A percentile compares a stretch with the other conserved stretches of the same genome.
These are phyloP conservation scores for Enteromius unitaeniatus DNA, from an alignment of 2,797 vertebrate genomes.

Conservation along the genomic window DNA sequence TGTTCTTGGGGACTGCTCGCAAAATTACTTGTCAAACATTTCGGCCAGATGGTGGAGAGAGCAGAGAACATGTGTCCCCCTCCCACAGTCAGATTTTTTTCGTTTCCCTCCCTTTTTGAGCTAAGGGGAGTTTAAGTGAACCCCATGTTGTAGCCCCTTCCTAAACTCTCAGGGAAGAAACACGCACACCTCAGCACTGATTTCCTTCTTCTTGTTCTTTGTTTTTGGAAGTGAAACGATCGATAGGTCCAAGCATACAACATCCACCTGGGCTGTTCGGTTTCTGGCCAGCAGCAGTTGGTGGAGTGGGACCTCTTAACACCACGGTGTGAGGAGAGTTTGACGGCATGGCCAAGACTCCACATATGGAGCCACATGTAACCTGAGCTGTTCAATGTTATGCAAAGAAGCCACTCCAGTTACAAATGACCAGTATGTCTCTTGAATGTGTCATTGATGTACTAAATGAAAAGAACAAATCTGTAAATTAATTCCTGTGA, in stretches of 20 bases:
- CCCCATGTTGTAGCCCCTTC: constrained; percentile 9
- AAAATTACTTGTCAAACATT: constrained; percentile 72
- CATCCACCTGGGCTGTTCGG: constrained; percentile 26
- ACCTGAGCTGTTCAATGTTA: not conserved
- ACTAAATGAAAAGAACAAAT: constrained; percentile 5
- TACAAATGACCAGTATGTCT: not conserved
- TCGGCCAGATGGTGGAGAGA: constrained; percentile 64
- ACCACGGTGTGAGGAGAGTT: constrained; percentile 4
- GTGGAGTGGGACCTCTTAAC: not conserved
- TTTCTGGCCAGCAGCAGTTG: constrained; percentile 1
- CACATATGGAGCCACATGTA: constrained; percentile 32
- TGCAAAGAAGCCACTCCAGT: not conserved
- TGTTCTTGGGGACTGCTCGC: constrained; percentile 66
- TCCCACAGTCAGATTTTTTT: constrained; percentile 11
- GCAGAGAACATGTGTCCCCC: constrained; percentile 37
- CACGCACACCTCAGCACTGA: not conserved
- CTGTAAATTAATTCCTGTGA: constrained; percentile 2
- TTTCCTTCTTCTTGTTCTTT: not conserved
- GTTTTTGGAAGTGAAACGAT: constrained; percentile 8
- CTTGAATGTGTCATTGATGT: not conserved
- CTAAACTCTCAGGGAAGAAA: constrained; percentile 16
- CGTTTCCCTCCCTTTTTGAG: constrained; percentile 39
- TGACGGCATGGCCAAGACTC: not conserved
- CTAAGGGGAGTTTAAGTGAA: constrained; percentile 31
- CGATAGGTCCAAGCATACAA: not conserved